Evolutionary conservation across 2,888 invertebrate genomes (phyloP).

Genomic region (Lycaena phlaeas): DNA sequence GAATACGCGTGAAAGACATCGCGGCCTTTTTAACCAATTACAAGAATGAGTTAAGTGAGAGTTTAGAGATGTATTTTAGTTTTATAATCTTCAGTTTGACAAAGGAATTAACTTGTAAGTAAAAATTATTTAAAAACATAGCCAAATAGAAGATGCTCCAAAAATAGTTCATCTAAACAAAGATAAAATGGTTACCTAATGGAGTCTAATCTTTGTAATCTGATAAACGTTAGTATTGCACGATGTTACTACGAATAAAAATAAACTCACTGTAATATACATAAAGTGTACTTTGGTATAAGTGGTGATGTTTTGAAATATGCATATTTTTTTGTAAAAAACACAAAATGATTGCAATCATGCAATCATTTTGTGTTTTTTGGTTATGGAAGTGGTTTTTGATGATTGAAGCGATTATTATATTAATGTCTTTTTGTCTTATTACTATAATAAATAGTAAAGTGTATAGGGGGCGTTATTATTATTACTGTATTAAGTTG

Average conservation of each 20-base stretch:
- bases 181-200: conserved; percentile 27
- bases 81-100: too few relatives aligned
- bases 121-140: too few relatives aligned
- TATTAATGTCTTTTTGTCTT: too few relatives aligned
- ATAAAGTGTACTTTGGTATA: neutral
- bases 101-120: too few relatives aligned
- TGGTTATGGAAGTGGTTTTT: neutral
- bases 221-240: conserved; percentile 19
- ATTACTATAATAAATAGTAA: too few relatives aligned
- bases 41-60: too few relatives aligned
- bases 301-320: neutral
- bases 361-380: neutral
- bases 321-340: conserved; percentile 5
- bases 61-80: too few relatives aligned
- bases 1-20: too few relatives aligned
- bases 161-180: conserved; percentile 17
- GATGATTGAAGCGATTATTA: neutral
- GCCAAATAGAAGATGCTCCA: conserved; percentile 18
- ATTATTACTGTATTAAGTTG: too few relatives aligned
- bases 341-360: neutral
- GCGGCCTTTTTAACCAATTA: too few relatives aligned
- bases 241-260: neutral
- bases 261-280: neutral
- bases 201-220: conserved; percentile 28
- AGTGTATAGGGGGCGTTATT: too few relatives aligned